phyloP scores from a whole-genome alignment of 2,113 vertebrate genomes.

The Megaptera novaeangliae region DNA sequence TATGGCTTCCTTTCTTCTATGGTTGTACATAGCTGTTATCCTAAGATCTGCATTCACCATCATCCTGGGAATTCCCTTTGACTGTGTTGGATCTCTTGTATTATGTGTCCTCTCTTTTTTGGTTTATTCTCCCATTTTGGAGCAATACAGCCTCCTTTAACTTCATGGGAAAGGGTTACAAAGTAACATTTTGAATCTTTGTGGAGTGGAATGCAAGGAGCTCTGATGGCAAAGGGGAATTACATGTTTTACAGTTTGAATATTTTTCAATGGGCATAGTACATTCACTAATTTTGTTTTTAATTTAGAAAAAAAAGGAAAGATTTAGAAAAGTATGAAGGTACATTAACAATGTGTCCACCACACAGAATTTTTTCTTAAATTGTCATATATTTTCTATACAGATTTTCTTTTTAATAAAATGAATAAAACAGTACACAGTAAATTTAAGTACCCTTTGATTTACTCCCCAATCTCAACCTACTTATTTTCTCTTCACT shows the following conservation, averaged over 20 bases:
- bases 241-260: background rate
- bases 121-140: background rate
- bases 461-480: background rate
- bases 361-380: background rate
- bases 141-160: background rate
- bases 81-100: background rate
- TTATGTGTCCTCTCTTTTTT: background rate
- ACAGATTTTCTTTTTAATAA: background rate
- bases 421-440: background rate
- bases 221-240: background rate
- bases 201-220: background rate
- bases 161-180: background rate
- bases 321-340: background rate
- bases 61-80: background rate
- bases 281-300: background rate
- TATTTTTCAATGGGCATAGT: background rate
- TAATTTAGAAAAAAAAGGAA: background rate
- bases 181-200: background rate
- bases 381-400: background rate
- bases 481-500: background rate
- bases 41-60: background rate
- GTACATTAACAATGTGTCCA: background rate
- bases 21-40: background rate
- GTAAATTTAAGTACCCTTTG: background rate
- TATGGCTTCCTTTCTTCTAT: background rate